Conservation (phyloP, 2,888 invertebrate species). For the Diaprepes abbreviatus region DNA sequence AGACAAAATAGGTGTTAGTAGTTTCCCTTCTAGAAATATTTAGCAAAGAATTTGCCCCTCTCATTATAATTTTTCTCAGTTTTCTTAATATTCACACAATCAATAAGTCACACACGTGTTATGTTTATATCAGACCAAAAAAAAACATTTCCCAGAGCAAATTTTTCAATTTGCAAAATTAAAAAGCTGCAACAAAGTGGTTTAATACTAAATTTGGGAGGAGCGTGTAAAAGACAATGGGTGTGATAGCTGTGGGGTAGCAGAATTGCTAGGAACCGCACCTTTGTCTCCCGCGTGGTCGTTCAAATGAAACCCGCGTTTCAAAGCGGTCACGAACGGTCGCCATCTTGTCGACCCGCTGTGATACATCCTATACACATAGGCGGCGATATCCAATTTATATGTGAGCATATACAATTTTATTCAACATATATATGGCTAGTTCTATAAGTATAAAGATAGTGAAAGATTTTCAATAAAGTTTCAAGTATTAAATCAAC, state of each 20-base stretch:
- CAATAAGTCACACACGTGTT: too few species aligned
- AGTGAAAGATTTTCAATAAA: too few species aligned
- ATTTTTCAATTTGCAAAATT: conserved; percentile 31
- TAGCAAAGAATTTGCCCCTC: too few species aligned
- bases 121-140: too few species aligned
- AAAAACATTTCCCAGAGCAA: not conserved
- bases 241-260: conserved; percentile 61
- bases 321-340: conserved; percentile 52
- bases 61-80: too few species aligned
- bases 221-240: conserved; percentile 62
- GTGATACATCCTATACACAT: conserved; percentile 50
- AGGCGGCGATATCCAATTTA: conserved; percentile 38
- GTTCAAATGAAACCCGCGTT: conserved; percentile 50
- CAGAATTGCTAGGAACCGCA: conserved; percentile 59
- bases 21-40: too few species aligned
- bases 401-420: not conserved
- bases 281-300: conserved; percentile 62
- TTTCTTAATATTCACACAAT: too few species aligned
- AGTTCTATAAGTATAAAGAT: too few species aligned
- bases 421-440: too few species aligned
- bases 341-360: conserved; percentile 63
- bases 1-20: too few species aligned
- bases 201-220: conserved; percentile 55
- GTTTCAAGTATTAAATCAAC: too few species aligned
- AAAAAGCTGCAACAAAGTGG: conserved; percentile 17